Conservation (phyloP, 1,140 invertebrate species). For the Steinernema khuongi region DNA sequence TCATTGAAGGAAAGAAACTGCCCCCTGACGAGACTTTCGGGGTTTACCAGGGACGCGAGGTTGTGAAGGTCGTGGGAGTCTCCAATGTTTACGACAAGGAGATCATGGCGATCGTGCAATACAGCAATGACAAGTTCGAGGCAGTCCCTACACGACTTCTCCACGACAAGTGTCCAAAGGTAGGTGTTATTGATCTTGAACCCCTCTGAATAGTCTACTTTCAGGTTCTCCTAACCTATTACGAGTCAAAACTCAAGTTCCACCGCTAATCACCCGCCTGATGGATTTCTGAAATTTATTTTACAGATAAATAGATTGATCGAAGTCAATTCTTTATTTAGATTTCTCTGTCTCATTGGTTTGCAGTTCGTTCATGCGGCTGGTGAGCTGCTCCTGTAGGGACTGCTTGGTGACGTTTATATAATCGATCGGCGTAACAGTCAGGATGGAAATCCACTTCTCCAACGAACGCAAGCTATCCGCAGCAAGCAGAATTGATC, state of each 20-base stretch:
- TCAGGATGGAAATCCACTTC: slow-evolving; percentile 36
- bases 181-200: neutral
- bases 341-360: neutral
- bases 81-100: neutral
- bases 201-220: neutral
- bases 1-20: too few species aligned
- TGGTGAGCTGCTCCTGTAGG: slow-evolving; percentile 31
- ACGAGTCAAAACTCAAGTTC: slow-evolving; percentile 10
- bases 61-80: neutral
- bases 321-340: neutral
- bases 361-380: neutral
- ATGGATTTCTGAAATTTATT: neutral
- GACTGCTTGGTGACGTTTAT: slow-evolving; percentile 36
- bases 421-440: slow-evolving; percentile 39
- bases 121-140: neutral
- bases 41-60: neutral
- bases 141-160: neutral
- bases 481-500: slow-evolving; percentile 34
- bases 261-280: too few species aligned
- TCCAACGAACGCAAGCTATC: slow-evolving; percentile 34
- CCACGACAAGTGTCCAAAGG: neutral
- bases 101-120: neutral
- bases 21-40: neutral
- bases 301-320: neutral
- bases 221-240: neutral